A percentile compares a stretch with the other conserved stretches of the same genome.
These are phyloP conservation scores for Cerceris rybyensis DNA, from an alignment of 2,888 invertebrate genomes.

Conservation along the genomic window DNA sequence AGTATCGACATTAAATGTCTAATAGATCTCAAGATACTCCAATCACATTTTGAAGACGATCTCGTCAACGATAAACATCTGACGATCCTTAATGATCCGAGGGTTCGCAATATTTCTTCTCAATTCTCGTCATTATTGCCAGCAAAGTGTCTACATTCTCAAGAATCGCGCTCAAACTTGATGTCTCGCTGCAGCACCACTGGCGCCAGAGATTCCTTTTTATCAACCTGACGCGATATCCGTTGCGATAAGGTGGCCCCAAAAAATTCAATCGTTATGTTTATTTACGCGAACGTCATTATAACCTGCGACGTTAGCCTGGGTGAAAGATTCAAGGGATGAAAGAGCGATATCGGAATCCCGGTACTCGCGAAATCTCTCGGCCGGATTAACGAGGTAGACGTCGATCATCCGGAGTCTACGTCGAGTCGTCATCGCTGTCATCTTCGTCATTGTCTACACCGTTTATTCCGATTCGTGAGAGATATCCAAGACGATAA, in stretches of 20 bases:
- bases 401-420: too few relatives aligned
- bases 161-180: constrained; percentile 24
- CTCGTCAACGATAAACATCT: too few relatives aligned
- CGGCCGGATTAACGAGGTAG: too few relatives aligned
- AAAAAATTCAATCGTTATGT: constrained; percentile 42
- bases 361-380: too few relatives aligned
- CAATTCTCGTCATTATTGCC: not conserved
- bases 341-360: too few relatives aligned
- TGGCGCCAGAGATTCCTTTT: constrained; percentile 58
- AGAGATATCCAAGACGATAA: constrained; percentile 60
- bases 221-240: constrained; percentile 54
- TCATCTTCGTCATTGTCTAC: constrained; percentile 18
- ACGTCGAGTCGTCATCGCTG: constrained; percentile 11
- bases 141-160: not conserved
- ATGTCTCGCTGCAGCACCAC: constrained; percentile 33
- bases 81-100: too few relatives aligned
- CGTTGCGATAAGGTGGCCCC: constrained; percentile 51
- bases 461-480: constrained; percentile 47
- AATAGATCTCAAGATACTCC: not conserved
- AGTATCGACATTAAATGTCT: too few relatives aligned
- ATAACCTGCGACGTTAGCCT: constrained; percentile 24
- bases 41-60: constrained; percentile 2
- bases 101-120: not conserved
- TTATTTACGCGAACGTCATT: constrained; percentile 25
- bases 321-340: too few relatives aligned